A percentile compares a stretch with the other conserved stretches of the same genome.
These are phyloP conservation scores for Polydrusus tereticollis DNA, from an alignment of 2,888 invertebrate species.

Conservation along the genomic window DNA sequence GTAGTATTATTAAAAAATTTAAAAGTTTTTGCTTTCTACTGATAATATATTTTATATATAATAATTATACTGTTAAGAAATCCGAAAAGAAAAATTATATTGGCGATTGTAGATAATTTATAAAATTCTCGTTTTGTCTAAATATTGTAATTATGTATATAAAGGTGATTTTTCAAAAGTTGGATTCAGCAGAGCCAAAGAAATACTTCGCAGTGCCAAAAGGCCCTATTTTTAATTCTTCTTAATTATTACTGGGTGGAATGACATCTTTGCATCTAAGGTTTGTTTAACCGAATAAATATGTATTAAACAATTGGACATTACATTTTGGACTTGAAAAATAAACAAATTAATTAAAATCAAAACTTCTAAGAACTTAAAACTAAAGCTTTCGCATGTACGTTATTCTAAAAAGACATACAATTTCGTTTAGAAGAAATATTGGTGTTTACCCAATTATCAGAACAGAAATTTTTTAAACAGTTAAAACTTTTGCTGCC, in stretches of 20 bases:
- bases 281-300: too few species aligned
- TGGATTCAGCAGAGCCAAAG: slow-evolving; percentile 67
- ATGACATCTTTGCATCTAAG: too few species aligned
- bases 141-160: slow-evolving; percentile 58
- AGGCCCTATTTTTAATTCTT: slow-evolving; percentile 30
- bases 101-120: slow-evolving; percentile 30
- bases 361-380: too few species aligned
- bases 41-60: background rate
- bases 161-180: slow-evolving; percentile 57
- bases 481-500: slow-evolving; percentile 64
- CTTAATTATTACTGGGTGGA: background rate
- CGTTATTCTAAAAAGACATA: too few species aligned
- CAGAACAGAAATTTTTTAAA: slow-evolving; percentile 52
- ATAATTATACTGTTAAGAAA: background rate
- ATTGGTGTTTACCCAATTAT: slow-evolving; percentile 47
- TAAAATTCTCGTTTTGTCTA: slow-evolving; percentile 39
- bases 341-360: too few species aligned
- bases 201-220: slow-evolving; percentile 60
- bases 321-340: too few species aligned
- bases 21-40: background rate
- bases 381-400: too few species aligned
- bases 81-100: background rate
- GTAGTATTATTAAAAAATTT: background rate
- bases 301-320: too few species aligned
- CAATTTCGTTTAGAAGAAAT: too few species aligned